Evolutionary conservation across 2,113 vertebrate species (phyloP).

Genomic region (Hylia prasina): DNA sequence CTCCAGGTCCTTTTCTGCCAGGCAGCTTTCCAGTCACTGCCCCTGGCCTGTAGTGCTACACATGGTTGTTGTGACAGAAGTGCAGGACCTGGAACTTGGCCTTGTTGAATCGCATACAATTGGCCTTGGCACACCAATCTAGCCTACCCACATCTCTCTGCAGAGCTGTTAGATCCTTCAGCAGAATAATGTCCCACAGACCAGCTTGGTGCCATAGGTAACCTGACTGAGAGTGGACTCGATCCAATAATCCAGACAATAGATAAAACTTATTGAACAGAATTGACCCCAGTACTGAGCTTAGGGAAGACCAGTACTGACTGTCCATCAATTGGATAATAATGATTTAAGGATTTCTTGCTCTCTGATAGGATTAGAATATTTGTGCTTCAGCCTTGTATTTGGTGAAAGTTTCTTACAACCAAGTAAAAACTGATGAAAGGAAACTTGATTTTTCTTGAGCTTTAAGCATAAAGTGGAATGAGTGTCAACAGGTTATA

Average conservation of each 20-base stretch:
- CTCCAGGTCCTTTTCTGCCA: neutral
- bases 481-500: neutral
- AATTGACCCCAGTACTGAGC: neutral
- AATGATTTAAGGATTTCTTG: neutral
- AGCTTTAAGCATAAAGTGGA: neutral
- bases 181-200: neutral
- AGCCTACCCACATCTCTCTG: neutral
- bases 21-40: neutral
- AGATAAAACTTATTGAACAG: neutral
- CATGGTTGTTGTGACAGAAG: rapidly evolving
- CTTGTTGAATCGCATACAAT: neutral
- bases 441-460: neutral
- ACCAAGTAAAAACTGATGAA: neutral
- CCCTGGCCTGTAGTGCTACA: rapidly evolving
- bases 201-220: neutral
- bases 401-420: neutral
- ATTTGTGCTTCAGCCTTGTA: neutral
- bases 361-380: neutral
- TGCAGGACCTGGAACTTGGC: neutral
- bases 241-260: neutral
- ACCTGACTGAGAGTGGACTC: neutral
- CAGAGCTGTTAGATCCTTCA: neutral
- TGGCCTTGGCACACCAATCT: neutral
- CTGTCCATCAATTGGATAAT: rapidly evolving
- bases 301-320: neutral